Percentiles rank a stretch among this genome's conserved stretches.
Conservation (phyloP, 2,113 vertebrate species). For the Neogale vison region DNA sequence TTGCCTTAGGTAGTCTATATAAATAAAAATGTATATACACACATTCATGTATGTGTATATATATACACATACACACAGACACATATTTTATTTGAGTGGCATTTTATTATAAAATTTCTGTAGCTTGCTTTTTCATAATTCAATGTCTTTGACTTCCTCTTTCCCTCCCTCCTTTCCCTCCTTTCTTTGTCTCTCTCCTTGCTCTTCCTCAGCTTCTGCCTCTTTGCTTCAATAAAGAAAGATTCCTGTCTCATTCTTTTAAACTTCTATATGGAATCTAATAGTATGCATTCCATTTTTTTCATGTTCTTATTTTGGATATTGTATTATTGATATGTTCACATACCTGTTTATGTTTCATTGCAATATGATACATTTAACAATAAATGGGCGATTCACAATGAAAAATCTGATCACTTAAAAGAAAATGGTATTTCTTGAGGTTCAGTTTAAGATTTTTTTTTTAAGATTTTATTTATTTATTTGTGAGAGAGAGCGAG, state of each 20-base stretch:
- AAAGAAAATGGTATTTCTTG: neutral
- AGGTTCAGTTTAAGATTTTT: neutral
- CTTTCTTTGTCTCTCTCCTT: neutral
- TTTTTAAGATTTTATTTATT: too few relatives aligned
- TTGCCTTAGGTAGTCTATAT: neutral
- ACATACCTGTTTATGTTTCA: neutral
- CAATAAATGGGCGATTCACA: neutral
- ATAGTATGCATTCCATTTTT: neutral
- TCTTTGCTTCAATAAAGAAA: neutral
- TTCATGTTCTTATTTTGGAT: neutral
- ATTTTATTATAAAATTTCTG: neutral
- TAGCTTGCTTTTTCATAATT: conserved; percentile 12
- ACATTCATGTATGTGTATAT: neutral
- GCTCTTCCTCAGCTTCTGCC: neutral
- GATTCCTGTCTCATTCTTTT: neutral
- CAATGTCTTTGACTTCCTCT: neutral
- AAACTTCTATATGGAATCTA: neutral
- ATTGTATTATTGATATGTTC: neutral
- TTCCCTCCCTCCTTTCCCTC: neutral
- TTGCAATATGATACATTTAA: neutral
- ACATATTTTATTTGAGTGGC: neutral
- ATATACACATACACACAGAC: neutral
- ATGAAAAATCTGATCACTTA: neutral
- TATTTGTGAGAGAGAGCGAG: too few relatives aligned
- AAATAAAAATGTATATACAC: neutral